A percentile compares a stretch with the other conserved stretches of the same genome.
These are phyloP conservation scores for Gortyna flavago DNA, from an alignment of 2,888 invertebrate genomes.

Conservation along the genomic window DNA sequence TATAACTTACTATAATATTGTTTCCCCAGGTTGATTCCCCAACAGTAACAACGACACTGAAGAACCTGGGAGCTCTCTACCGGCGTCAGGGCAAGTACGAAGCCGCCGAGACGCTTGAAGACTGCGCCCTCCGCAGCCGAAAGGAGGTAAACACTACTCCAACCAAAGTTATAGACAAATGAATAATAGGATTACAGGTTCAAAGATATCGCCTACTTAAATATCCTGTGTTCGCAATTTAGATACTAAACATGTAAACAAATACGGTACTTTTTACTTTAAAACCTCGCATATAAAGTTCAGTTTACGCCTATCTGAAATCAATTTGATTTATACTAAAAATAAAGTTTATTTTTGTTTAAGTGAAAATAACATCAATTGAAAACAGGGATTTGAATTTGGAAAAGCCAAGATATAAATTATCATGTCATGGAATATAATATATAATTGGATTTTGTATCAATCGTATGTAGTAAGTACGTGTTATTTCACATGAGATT, in stretches of 20 bases:
- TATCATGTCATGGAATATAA: background rate
- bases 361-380: background rate
- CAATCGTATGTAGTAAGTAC: background rate
- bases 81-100: slow-evolving; percentile 99
- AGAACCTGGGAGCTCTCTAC: slow-evolving; percentile 99
- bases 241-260: background rate
- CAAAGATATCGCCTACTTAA: slow-evolving; percentile 14
- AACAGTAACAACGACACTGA: slow-evolving; percentile 99
- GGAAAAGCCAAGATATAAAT: background rate
- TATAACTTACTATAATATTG: too few species aligned
- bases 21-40: slow-evolving; percentile 96
- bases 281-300: background rate
- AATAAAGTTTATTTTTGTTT: background rate
- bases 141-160: slow-evolving; percentile 93
- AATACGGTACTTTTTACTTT: background rate
- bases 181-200: background rate
- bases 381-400: background rate
- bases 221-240: background rate
- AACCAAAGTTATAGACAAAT: background rate
- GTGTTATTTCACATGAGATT: background rate
- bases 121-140: slow-evolving; percentile 98
- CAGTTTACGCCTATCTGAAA: background rate
- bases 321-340: background rate
- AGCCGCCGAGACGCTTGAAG: slow-evolving; percentile 99
- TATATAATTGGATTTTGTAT: background rate